phyloP scores from a whole-genome alignment of 2,113 vertebrate genomes.

The Aegotheles bennettii region DNA sequence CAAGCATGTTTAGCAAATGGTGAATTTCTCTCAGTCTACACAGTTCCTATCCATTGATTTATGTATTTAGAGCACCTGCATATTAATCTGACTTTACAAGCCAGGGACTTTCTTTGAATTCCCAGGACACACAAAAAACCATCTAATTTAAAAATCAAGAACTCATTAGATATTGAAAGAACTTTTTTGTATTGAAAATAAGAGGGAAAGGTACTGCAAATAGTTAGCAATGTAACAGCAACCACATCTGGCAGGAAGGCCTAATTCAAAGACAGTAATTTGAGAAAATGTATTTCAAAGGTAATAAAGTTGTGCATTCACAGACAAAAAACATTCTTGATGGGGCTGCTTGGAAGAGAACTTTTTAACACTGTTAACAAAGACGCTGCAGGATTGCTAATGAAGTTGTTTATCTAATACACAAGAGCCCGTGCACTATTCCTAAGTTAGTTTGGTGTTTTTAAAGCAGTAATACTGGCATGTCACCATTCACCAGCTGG shows the following conservation, averaged over 20 bases:
- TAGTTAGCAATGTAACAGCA: neutral
- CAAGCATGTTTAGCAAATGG: neutral
- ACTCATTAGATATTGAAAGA: neutral
- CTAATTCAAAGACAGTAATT: slow-evolving; percentile 24
- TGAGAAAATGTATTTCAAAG: neutral
- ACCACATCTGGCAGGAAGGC: neutral
- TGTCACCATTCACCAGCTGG: neutral
- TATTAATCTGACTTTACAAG: neutral
- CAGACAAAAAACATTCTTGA: neutral
- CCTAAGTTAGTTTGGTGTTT: neutral
- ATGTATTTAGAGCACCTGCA: neutral
- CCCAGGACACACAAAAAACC: neutral
- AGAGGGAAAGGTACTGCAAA: neutral
- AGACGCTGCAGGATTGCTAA: neutral
- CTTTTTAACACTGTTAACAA: slow-evolving; percentile 38
- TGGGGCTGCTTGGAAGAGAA: slow-evolving; percentile 23
- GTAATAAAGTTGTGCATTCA: neutral
- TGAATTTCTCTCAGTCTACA: neutral
- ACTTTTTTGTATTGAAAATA: neutral
- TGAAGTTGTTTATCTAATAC: slow-evolving; percentile 21
- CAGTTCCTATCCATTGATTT: neutral
- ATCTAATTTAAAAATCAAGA: neutral
- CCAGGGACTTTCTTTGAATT: neutral
- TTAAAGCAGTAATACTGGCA: neutral
- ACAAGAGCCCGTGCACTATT: neutral